These are phyloP conservation scores for Hydrotaea diabolus DNA, from an alignment of 2,888 invertebrate genomes.

Conservation along the genomic window DNA sequence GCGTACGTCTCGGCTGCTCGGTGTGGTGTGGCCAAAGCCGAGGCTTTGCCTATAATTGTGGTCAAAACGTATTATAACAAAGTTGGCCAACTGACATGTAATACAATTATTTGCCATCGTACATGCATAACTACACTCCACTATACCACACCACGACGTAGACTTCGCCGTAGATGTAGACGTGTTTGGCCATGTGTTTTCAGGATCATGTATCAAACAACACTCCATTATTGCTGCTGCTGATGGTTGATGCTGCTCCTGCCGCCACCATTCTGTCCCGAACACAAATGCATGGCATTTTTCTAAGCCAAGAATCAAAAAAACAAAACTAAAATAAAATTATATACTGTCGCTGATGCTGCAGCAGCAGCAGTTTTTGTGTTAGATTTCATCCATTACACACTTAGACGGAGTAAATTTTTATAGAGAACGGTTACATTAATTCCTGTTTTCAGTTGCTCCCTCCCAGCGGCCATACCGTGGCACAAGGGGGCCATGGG, in stretches of 20 bases:
- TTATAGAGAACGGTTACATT: constrained; percentile 15
- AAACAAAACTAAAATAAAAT: neutral
- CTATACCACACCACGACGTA: neutral
- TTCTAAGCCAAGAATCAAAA: neutral
- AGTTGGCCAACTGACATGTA: constrained; percentile 52
- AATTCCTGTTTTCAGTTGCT: neutral
- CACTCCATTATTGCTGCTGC: constrained; percentile 42
- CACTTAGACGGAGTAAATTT: neutral
- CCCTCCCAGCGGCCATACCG: neutral
- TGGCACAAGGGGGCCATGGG: neutral
- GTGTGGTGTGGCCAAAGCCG: neutral
- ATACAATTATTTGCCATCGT: constrained; percentile 64
- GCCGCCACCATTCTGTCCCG: neutral
- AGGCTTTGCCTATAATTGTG: constrained; percentile 54
- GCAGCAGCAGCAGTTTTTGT: constrained; percentile 13
- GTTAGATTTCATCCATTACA: constrained; percentile 39
- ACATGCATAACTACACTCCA: constrained; percentile 42
- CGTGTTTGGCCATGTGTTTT: constrained; percentile 55
- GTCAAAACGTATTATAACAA: constrained; percentile 57
- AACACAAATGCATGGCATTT: constrained; percentile 26
- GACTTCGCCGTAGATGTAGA: constrained; percentile 39
- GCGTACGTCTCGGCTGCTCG: neutral
- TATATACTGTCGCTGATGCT: constrained; percentile 2
- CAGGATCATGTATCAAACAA: constrained; percentile 58
- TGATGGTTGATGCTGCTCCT: constrained; percentile 16